A percentile compares a stretch with the other conserved stretches of the same genome.
These are phyloP conservation scores for Grus americana DNA, from an alignment of 2,113 vertebrate genomes.

Conservation along the genomic window DNA sequence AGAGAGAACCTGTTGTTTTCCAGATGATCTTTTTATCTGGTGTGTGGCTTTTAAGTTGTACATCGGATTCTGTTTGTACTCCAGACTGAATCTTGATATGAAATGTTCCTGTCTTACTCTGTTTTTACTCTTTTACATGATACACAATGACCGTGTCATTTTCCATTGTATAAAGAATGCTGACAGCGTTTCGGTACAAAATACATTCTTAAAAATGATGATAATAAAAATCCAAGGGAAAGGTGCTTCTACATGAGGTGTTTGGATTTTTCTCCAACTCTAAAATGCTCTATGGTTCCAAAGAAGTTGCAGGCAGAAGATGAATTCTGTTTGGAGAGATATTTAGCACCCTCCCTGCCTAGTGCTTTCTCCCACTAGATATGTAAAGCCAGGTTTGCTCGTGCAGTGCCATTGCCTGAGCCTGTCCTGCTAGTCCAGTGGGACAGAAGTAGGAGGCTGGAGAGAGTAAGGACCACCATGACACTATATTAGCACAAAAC, in stretches of 20 bases:
- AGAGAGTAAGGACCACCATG: neutral
- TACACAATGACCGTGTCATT: slow-evolving; percentile 69
- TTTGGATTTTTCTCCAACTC: slow-evolving; percentile 64
- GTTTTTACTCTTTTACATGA: slow-evolving; percentile 71
- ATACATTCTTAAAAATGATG: slow-evolving; percentile 69
- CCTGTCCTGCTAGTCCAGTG: neutral
- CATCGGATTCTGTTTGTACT: slow-evolving; percentile 71
- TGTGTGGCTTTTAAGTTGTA: slow-evolving; percentile 67
- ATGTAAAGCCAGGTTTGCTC: neutral
- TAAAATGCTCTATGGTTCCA: neutral
- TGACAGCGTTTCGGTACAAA: slow-evolving; percentile 80
- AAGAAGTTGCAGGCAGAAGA: neutral
- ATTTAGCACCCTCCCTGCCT: neutral
- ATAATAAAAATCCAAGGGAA: slow-evolving; percentile 69
- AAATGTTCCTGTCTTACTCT: slow-evolving; percentile 71
- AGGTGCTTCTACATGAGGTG: slow-evolving; percentile 62
- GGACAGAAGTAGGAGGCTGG: neutral
- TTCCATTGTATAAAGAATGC: slow-evolving; percentile 73
- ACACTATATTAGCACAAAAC: neutral
- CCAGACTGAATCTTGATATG: slow-evolving; percentile 51
- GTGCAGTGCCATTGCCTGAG: neutral
- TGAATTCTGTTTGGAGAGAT: neutral
- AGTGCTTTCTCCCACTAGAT: neutral
- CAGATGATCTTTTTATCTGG: slow-evolving; percentile 21
- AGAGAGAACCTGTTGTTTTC: slow-evolving; percentile 13